These are phyloP conservation scores for Rhopalosiphum padi DNA, from an alignment of 1,140 invertebrate species.

Conservation along the genomic window DNA sequence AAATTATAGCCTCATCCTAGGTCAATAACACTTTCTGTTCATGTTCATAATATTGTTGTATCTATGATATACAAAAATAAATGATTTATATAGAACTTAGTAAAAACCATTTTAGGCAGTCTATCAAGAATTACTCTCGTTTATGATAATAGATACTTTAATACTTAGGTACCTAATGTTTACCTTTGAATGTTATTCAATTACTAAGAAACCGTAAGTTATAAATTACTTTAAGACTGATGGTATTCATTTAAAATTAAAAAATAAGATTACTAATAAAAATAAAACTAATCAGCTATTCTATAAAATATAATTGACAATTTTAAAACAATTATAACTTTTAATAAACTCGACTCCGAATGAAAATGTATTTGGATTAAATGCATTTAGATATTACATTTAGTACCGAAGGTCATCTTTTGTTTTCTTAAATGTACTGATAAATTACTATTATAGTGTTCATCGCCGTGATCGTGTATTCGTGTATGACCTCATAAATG, in stretches of 20 bases:
- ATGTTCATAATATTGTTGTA: background rate
- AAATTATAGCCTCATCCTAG: background rate
- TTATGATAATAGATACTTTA: too few relatives aligned
- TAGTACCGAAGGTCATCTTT: conserved; percentile 1
- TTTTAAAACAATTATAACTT: background rate
- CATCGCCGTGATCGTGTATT: background rate
- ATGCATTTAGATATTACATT: background rate
- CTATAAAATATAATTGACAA: background rate
- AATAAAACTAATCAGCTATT: too few relatives aligned
- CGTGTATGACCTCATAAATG: background rate
- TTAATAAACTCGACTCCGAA: background rate
- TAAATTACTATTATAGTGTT: background rate
- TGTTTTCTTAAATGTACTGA: background rate
- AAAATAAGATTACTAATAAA: too few relatives aligned
- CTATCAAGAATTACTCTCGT: too few relatives aligned
- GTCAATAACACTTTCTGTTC: background rate
- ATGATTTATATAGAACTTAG: too few relatives aligned
- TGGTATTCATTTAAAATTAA: too few relatives aligned
- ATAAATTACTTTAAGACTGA: too few relatives aligned
- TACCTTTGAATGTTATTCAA: too few relatives aligned
- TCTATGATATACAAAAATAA: too few relatives aligned
- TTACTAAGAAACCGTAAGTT: too few relatives aligned
- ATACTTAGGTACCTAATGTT: too few relatives aligned
- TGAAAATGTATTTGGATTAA: background rate
- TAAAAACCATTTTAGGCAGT: too few relatives aligned